Percentiles rank a stretch among this genome's conserved stretches.
phyloP scores from a whole-genome alignment of 2,888 invertebrate genomes.

The Polydrusus cervinus region DNA sequence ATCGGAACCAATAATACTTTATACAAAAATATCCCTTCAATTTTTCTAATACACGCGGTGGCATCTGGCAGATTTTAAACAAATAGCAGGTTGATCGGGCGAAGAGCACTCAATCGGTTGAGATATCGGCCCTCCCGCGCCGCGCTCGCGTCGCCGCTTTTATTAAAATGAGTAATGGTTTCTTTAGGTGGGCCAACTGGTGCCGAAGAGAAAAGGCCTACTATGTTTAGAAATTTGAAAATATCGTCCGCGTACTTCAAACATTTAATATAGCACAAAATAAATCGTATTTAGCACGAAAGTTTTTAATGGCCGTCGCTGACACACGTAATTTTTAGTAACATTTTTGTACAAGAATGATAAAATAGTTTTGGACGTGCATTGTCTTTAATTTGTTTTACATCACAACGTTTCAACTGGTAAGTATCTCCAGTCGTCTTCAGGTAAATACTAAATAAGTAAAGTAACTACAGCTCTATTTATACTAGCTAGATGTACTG shows the following conservation, averaged over 20 bases:
- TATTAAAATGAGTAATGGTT: constrained; percentile 70
- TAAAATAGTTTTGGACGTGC: too few species aligned
- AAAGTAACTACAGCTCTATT: too few species aligned
- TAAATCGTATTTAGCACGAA: too few species aligned
- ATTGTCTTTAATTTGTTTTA: too few species aligned
- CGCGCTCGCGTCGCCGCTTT: constrained; percentile 56
- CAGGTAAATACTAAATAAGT: too few species aligned
- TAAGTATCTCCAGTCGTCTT: too few species aligned
- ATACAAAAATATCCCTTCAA: neutral
- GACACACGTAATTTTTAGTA: too few species aligned
- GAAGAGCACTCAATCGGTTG: constrained; percentile 45
- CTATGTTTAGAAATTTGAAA: constrained; percentile 1
- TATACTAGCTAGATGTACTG: too few species aligned
- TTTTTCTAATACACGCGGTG: constrained; percentile 20
- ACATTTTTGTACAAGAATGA: too few species aligned
- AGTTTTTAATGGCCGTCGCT: too few species aligned
- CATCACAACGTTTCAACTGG: too few species aligned
- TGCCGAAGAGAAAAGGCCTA: constrained; percentile 27
- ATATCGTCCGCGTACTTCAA: neutral
- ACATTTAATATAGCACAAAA: too few species aligned
- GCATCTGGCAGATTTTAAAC: constrained; percentile 44
- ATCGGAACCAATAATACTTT: neutral
- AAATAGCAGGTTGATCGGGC: constrained; percentile 46
- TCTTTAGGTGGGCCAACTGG: constrained; percentile 60
- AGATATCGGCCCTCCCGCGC: constrained; percentile 58